phyloP scores from a whole-genome alignment of 1,140 invertebrate genomes.

The Conus ventricosus region DNA sequence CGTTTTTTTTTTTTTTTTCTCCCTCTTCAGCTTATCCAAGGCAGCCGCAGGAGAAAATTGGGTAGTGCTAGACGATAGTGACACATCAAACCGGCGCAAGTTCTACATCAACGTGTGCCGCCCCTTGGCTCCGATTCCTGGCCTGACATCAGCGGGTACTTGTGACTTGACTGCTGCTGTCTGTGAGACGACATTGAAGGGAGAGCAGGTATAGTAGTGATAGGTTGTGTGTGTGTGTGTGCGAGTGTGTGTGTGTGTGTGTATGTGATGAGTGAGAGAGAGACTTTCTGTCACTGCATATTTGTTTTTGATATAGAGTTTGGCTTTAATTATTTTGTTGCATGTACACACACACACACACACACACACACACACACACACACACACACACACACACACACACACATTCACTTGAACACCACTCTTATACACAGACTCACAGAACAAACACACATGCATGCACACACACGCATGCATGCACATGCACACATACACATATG shows the following conservation, averaged over 20 bases:
- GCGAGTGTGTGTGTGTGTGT: background rate
- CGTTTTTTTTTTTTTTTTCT: no score
- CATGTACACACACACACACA: no score
- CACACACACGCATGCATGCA: no score
- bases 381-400: no score
- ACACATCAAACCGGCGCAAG: slow-evolving; percentile 53
- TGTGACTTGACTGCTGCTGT: slow-evolving; percentile 65
- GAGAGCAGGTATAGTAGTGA: background rate
- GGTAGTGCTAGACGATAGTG: slow-evolving; percentile 55
- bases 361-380: no score
- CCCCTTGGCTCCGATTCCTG: slow-evolving; percentile 55
- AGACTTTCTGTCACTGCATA: no score
- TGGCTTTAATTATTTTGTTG: no score
- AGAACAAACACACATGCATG: no score
- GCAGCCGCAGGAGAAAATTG: slow-evolving; percentile 60
- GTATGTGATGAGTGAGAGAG: background rate
- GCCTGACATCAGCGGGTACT: slow-evolving; percentile 26
- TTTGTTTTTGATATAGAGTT: no score
- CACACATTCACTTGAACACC: no score
- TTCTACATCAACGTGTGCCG: slow-evolving; percentile 73
- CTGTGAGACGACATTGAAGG: slow-evolving; percentile 58
- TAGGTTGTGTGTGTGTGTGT: background rate
- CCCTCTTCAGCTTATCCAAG: slow-evolving; percentile 55
- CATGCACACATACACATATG: no score
- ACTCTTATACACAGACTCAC: no score